Evolutionary conservation across 2,113 vertebrate species (phyloP), one percentile per base, ranked within the genome.

Genomic region (Microcebus griseorufus): DNA sequence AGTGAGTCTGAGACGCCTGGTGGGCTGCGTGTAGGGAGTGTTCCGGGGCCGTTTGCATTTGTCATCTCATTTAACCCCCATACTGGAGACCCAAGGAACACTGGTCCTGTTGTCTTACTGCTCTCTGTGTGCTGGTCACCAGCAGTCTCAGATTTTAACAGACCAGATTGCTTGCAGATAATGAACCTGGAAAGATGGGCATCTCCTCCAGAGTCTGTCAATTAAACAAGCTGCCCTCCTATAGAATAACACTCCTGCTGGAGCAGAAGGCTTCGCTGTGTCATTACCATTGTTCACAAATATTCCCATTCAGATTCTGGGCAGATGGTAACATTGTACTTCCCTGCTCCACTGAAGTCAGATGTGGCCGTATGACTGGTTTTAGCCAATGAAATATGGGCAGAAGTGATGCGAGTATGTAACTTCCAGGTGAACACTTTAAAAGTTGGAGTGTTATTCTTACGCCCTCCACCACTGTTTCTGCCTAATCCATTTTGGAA

Each of bases 111-210:
- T 83, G 69, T 53, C 82, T 82, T 76, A n/a, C 34, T 45, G 53
- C 23, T 53, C 39, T 32, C 87, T 39, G 29, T 55, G 51, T 45
- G 39, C 27, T 64, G 22, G 27, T 78, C 53, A 83, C 53, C 53
- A 18, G 14, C 42, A 64, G 51, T 22, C 60, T 96, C 58, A 45
- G 42, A 39, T 62, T 92, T 82, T 95, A 95, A 79, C 62, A 39
- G 88, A 65, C 53, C 84, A 64, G 78, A 92, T 64, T 84, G 42
- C 32, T 78, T 83, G 32, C 37, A 27, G 48, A 79, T 48, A 62
- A 96, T 65, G 70, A 94, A 92, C 45, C 83, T 84, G 89, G 83
- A 78, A 72, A 88, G 78, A 65, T 72, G 10, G 9, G 34, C 53
- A 34, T 42, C 78, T 84, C 84, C 78, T 88, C 78, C 53, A 60